Conservation (phyloP, 2,797 vertebrate genomes). For the Rhabdophis nuchalis region DNA sequence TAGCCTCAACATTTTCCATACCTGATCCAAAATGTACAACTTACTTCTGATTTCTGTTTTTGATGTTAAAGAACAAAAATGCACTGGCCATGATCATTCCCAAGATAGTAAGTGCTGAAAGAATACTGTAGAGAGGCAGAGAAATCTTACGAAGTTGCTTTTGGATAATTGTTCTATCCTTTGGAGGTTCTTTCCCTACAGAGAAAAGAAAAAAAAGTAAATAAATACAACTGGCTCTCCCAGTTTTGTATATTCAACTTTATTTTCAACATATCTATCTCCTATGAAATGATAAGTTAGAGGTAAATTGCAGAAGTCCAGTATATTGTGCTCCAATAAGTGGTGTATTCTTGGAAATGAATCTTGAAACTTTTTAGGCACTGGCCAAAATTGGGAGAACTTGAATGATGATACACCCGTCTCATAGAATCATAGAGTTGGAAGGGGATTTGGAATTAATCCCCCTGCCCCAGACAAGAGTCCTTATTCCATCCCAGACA, state of each 20-base stretch:
- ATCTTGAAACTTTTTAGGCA: neutral
- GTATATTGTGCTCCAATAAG: neutral
- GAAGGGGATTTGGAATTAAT: neutral
- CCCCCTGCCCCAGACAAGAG: neutral
- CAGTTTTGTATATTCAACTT: neutral
- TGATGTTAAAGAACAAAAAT: constrained; percentile 98
- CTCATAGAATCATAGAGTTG: neutral
- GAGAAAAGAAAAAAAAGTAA: constrained; percentile 32
- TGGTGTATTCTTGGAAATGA: neutral
- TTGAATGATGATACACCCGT: neutral
- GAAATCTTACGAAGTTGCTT: constrained; percentile 94
- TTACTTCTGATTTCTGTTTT: constrained; percentile 99
- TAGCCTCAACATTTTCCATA: neutral
- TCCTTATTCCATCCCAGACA: neutral
- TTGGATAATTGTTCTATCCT: constrained; percentile 92
- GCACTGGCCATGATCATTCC: constrained; percentile 99
- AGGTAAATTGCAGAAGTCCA: neutral
- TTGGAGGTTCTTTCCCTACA: constrained; percentile 90
- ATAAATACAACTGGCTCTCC: neutral
- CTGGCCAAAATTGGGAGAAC: neutral
- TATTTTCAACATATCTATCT: neutral
- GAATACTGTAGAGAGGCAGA: constrained; percentile 94
- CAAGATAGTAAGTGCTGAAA: constrained; percentile 93
- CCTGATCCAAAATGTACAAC: neutral
- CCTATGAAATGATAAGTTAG: neutral